Evolutionary conservation across 2,888 invertebrate genomes (phyloP), one percentile per base, ranked within the genome.

Genomic region (Amorpha juglandis): DNA sequence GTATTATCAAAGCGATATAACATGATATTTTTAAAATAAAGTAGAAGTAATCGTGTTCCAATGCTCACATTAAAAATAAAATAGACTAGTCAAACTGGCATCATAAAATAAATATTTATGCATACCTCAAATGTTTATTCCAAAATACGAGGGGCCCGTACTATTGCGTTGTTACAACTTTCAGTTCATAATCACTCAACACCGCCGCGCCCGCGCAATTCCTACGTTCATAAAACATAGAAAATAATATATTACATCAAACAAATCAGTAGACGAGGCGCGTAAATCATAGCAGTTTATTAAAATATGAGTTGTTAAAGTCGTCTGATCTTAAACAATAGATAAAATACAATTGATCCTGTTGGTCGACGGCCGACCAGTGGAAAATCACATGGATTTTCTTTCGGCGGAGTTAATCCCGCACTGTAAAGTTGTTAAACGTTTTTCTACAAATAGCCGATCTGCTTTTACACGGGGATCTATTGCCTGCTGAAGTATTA

Each of bases 201-300:
- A 48, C 19, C 9, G 35, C n/a, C 47, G 58, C 27, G 27, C 27
- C 27, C 27, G 1, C 27, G 27, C 35, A 19, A n/a, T 55, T 65
- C 47, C 45, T 16, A 50, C 63, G 50, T 45, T 53, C 21, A 63
- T 65, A 64, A 69, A 63, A 63, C 27, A 58, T 21, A 35, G 55
- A 65, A 65, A 65, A 65, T 51, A 14, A 65, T 55, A 63, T 63
- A 58, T 48, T 71, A 27, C 19, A 53, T 62, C 21, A 58, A 55
- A 70, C 58, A 69, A 67, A 69, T 72, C 53, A 55, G 50, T n/a
- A 14, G 50, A 8, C 38, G 64, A 51, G 33, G 11, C 33, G 27
- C 19, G 58, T 68, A 64, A 64, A 70, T 69, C 64, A 70, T 63
- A 19, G 55, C 11, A 16, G 42, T 62, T 45, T 27, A 62, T 51